A percentile compares a stretch with the other conserved stretches of the same genome.
phyloP scores from a whole-genome alignment of 2,113 vertebrate species.

The Coptodon bakossiorum region DNA sequence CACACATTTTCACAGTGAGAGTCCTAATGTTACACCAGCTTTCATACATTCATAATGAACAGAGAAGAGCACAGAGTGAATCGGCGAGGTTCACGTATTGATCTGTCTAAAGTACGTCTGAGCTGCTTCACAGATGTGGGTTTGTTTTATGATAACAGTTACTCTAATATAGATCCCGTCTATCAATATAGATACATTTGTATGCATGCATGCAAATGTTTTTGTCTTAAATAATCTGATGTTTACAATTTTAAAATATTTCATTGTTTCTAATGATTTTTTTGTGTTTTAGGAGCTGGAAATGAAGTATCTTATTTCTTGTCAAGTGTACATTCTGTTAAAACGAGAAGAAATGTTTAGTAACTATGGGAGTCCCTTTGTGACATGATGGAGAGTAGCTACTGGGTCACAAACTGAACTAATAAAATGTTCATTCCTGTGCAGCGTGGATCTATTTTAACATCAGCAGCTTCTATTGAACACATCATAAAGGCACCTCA shows the following conservation, averaged over 20 bases:
- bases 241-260: neutral
- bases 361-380: neutral
- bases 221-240: neutral
- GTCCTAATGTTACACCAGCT: neutral
- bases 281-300: neutral
- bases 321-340: neutral
- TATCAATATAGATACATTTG: neutral
- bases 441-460: neutral
- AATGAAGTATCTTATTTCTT: neutral
- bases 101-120: neutral
- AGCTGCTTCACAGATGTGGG: neutral
- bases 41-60: slow-evolving; percentile 8
- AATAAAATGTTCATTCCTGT: neutral
- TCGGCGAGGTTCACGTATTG: neutral
- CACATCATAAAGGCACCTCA: neutral
- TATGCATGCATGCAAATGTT: neutral
- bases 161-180: neutral
- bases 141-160: neutral
- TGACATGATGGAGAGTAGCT: neutral
- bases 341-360: neutral
- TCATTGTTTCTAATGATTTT: neutral
- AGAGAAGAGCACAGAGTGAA: neutral
- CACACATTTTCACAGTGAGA: neutral
- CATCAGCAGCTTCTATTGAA: neutral
- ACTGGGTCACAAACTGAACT: neutral